Percentiles rank a stretch among this genome's conserved stretches.
Conservation (phyloP, 2,888 invertebrate species). For the Leptinotarsa haldemani region DNA sequence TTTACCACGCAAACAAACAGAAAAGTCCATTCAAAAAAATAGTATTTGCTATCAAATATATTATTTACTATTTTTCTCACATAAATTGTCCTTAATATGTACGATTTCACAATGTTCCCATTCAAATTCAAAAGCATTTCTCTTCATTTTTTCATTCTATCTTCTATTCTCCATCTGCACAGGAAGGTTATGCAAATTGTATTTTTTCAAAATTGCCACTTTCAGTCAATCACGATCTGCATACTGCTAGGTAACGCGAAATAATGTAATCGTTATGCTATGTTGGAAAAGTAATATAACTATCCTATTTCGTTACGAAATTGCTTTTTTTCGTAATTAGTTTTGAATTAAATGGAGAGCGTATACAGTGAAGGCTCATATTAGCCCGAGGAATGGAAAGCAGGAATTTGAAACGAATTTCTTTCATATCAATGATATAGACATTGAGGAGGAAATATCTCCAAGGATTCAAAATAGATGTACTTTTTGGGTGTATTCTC, state of each 20-base stretch:
- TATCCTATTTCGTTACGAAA: slow-evolving; percentile 30
- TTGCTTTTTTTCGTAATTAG: slow-evolving; percentile 31
- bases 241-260: slow-evolving; percentile 16
- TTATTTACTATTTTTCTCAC: too few species aligned
- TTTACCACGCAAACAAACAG: too few species aligned
- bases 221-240: slow-evolving; percentile 23
- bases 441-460: not conserved
- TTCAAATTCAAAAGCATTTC: too few species aligned
- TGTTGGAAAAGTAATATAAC: slow-evolving; percentile 27
- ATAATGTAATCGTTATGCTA: slow-evolving; percentile 33
- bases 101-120: too few species aligned
- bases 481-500: not conserved
- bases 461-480: not conserved
- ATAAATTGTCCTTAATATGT: too few species aligned
- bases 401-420: not conserved
- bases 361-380: slow-evolving; percentile 20
- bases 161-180: too few species aligned
- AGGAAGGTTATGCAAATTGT: not conserved
- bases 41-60: too few species aligned
- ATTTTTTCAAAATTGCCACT: slow-evolving; percentile 29
- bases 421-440: not conserved
- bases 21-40: too few species aligned
- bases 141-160: too few species aligned
- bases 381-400: slow-evolving; percentile 4
- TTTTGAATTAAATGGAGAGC: slow-evolving; percentile 11